Conservation (phyloP, 2,888 invertebrate genomes). For the Ophioninae sp. region DNA sequence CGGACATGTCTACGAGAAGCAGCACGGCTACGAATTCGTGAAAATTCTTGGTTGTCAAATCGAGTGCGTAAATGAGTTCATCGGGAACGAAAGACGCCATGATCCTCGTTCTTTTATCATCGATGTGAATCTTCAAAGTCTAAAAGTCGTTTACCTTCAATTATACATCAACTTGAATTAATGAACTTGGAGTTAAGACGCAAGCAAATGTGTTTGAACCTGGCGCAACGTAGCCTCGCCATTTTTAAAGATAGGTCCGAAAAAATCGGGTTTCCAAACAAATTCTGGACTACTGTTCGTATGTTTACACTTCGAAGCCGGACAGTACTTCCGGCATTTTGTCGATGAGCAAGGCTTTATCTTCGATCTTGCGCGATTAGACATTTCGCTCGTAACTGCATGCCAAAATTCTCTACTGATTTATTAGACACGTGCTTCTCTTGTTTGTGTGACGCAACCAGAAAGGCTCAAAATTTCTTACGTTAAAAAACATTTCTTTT, state of each 20-base stretch:
- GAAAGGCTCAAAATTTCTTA: background rate
- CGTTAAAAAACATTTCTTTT: background rate
- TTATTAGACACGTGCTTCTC: background rate
- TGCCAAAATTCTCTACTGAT: background rate
- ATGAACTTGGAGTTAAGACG: constrained; percentile 16
- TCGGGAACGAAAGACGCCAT: constrained; percentile 84
- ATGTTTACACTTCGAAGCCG: background rate
- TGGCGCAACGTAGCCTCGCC: constrained; percentile 64
- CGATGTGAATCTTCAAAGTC: constrained; percentile 81
- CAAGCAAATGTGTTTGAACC: constrained; percentile 62
- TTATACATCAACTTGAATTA: background rate
- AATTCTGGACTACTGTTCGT: constrained; percentile 16
- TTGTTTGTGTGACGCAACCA: background rate
- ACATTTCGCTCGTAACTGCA: constrained; percentile 5
- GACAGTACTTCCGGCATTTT: background rate
- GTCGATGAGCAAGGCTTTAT: constrained; percentile 2
- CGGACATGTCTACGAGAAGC: constrained; percentile 80
- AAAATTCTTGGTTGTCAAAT: constrained; percentile 80
- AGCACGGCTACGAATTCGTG: constrained; percentile 83
- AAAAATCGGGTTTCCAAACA: constrained; percentile 65
- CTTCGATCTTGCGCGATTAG: background rate
- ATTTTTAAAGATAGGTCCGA: constrained; percentile 68
- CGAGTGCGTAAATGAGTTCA: constrained; percentile 82
- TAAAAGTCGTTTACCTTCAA: constrained; percentile 40
- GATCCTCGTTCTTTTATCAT: constrained; percentile 82